Percentiles rank a stretch among this genome's conserved stretches.
Conservation (phyloP, 2,797 vertebrate species). For the Luscinia luscinia region DNA sequence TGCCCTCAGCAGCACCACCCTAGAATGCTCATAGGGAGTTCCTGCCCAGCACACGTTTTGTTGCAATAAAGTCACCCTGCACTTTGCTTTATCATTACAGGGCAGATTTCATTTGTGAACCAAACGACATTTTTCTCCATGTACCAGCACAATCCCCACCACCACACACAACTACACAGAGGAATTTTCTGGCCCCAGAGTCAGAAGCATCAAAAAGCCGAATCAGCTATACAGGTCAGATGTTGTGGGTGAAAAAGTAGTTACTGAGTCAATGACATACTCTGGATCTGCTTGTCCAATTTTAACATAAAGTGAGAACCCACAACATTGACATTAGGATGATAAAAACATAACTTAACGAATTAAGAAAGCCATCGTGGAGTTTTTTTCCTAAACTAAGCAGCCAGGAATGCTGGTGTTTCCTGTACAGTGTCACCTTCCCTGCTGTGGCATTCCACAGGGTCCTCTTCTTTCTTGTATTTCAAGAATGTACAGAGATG, state of each 20-base stretch:
- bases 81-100: neutral
- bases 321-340: neutral
- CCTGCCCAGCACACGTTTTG: neutral
- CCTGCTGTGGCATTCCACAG: neutral
- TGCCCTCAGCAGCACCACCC: neutral
- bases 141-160: slow-evolving; percentile 3
- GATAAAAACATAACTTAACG: neutral
- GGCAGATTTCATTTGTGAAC: neutral
- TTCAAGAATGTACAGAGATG: neutral
- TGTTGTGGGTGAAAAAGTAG: neutral
- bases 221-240: neutral
- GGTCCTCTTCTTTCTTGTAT: neutral
- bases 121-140: neutral
- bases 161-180: neutral
- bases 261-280: neutral
- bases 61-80: neutral
- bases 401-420: neutral
- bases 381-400: neutral
- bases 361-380: neutral
- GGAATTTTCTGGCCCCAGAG: slow-evolving; percentile 23
- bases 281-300: neutral
- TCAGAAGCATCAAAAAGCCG: neutral
- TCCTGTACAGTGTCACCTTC: neutral
- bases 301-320: neutral
- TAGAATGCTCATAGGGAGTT: neutral